Base-by-base conservation (phyloP, 2,888 invertebrate genomes). In the Stenoptilia bipunctidactyla region DNA sequence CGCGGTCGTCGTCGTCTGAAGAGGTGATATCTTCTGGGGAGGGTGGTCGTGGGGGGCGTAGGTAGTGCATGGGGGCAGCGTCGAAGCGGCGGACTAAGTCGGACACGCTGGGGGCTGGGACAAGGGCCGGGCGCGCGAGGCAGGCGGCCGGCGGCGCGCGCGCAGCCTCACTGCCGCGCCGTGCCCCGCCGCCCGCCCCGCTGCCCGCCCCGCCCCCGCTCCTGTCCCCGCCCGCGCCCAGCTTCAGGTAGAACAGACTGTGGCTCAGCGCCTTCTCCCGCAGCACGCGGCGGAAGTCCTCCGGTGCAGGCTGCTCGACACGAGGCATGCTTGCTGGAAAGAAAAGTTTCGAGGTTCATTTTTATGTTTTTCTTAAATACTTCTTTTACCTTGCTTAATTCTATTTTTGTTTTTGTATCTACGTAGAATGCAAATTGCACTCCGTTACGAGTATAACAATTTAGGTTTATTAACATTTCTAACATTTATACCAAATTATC, bases 191-290 rank as follows among this genome's bases (percentile, higher is more conserved):
- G 52, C 49, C 46, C 53, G 43, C 43, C 43, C 38, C 45, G 44
- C 45, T 42, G 44, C 42, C 41, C 9, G 20, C 20, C 3, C 4
- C 20, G 30, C 27, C 35, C 42, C 30, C 53, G 47, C 35, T 66
- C 15, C 65, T 56, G 36, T 57, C 46, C 25, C 63, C 63, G 50
- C 73, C 77, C 37, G 74, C 67, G 55, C 75, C 76, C 47, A 83
- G 65, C 56, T 80, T 80, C 58, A 79, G 54, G 58, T 85, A 85
- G 56, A 84, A 85, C 52, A 82, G 53, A 60, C 84, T 83, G 65
- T 85, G 85, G 58, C 56, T 74, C 27, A 83, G 61, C 40, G 85
- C 84, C 61, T 85, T 85, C 61, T 83, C 82, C 41, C 82, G 72
- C 44, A 85, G 59, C 44, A 83, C 74, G 42, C 77, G 72, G 33